Base-by-base conservation (phyloP, 2,888 invertebrate genomes). In the Drosophila quinaria region DNA sequence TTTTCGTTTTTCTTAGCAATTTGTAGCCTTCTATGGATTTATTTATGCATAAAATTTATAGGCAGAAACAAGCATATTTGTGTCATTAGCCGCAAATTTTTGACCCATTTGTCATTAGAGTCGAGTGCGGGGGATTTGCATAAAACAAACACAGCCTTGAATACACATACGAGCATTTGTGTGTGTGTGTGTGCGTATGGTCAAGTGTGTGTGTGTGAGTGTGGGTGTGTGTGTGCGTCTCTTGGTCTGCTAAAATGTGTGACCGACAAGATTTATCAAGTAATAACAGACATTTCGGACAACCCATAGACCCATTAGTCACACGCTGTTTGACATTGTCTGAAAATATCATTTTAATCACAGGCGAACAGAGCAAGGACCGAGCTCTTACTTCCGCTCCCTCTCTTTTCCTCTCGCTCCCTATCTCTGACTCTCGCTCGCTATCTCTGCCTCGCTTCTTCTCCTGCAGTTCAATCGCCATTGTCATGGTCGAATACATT, bases 201-300 rank as follows among this genome's bases (percentile, higher is more conserved):
- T 25, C 25, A 15, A 15, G 44, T n/a, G 31, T 61, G 62, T 66
- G 41, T 54, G 41, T 2, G 17, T 42, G 19, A 19, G 37, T 15
- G 1, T 15, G 39, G 9, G 39, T 41, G 17, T 41, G 41, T 41
- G 44, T 25, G 13, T 22, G 6, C 37, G 33, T 54, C 15, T 67
- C 51, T 47, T 71, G 50, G 60, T 29, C 73, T 73, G 61, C 84
- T 78, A 74, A 74, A 79, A 84, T 87, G 83, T 84, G 83, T 84
- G 83, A 89, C 87, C 89, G 80, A 89, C 90, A 85, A 85, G 90
- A 85, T 89, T 85, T 85, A 85, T 85, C 85, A 85, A 85, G 85
- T 87, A 89, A 85, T 89, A 85, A 89, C 85, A 85, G 90, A 85
- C 85, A 87, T 89, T 85, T 85, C 88, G 90, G 90, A 88, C 85